Conservation (phyloP, 2,797 vertebrate species). For the Aldrovandia affinis region DNA sequence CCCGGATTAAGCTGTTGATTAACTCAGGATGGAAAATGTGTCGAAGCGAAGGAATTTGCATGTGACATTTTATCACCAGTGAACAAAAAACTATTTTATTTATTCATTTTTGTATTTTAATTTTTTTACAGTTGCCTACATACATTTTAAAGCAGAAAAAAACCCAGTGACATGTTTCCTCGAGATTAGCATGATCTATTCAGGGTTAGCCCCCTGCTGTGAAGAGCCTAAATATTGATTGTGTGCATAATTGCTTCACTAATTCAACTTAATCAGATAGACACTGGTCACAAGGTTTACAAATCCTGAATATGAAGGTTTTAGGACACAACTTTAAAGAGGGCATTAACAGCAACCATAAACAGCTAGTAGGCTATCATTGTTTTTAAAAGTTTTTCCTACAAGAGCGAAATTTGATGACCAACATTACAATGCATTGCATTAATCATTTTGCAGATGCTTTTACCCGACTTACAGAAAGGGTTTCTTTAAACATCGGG, state of each 20-base stretch:
- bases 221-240: neutral
- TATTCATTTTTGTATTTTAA: too few relatives aligned
- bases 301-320: neutral
- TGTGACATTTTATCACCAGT: neutral
- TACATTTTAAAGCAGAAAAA: neutral
- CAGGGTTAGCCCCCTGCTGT: neutral
- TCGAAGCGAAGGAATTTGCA: neutral
- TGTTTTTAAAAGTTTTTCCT: too few relatives aligned
- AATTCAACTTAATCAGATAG: neutral
- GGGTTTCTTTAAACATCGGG: neutral
- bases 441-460: too few relatives aligned
- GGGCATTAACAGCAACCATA: too few relatives aligned
- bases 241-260: slow-evolving; percentile 12
- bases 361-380: too few relatives aligned
- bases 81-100: too few relatives aligned
- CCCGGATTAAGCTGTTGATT: neutral
- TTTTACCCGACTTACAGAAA: too few relatives aligned
- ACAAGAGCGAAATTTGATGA: too few relatives aligned
- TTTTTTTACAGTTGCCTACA: too few relatives aligned
- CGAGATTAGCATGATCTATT: neutral
- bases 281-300: neutral
- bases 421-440: too few relatives aligned
- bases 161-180: neutral
- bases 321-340: too few relatives aligned
- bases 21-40: slow-evolving; percentile 1